phyloP scores from a whole-genome alignment of 2,888 invertebrate genomes.

The Portevinia maculata region DNA sequence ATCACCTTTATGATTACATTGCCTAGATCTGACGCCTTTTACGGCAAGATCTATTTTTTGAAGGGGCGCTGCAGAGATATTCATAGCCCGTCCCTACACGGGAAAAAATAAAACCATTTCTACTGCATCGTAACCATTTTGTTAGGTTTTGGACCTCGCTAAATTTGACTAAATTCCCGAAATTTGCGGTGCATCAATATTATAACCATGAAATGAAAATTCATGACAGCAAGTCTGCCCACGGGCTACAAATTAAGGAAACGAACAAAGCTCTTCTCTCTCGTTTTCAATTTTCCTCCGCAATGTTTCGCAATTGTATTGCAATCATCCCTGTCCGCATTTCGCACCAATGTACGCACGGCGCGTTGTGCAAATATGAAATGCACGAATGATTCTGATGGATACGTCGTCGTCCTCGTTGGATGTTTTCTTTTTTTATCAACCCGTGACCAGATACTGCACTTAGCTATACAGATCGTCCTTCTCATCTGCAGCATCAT shows the following conservation, averaged over 20 bases:
- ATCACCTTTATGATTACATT: too few species aligned
- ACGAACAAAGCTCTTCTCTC: constrained; percentile 9
- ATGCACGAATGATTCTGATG: constrained; percentile 66
- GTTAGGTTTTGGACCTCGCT: too few species aligned
- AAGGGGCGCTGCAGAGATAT: too few species aligned
- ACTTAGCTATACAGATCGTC: constrained; percentile 25
- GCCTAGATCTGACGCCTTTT: too few species aligned
- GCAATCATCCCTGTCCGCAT: constrained; percentile 39
- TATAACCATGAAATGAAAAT: constrained; percentile 23
- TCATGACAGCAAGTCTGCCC: constrained; percentile 20
- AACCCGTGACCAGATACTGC: constrained; percentile 19
- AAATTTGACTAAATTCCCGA: constrained; percentile 24
- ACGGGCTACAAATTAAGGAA: constrained; percentile 34
- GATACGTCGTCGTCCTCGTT: constrained; percentile 38
- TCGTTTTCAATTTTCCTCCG: constrained; percentile 50
- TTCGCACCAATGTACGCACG: constrained; percentile 43
- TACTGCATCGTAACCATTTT: background rate
- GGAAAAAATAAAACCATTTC: background rate
- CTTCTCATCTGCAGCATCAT: constrained; percentile 9
- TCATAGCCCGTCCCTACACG: too few species aligned
- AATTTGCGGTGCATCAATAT: constrained; percentile 13
- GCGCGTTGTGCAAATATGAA: constrained; percentile 60
- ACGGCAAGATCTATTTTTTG: too few species aligned
- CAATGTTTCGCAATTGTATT: constrained; percentile 56
- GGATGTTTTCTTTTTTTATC: background rate